Evolutionary conservation across 2,113 vertebrate species (phyloP).

Genomic region (Trichechus manatus): DNA sequence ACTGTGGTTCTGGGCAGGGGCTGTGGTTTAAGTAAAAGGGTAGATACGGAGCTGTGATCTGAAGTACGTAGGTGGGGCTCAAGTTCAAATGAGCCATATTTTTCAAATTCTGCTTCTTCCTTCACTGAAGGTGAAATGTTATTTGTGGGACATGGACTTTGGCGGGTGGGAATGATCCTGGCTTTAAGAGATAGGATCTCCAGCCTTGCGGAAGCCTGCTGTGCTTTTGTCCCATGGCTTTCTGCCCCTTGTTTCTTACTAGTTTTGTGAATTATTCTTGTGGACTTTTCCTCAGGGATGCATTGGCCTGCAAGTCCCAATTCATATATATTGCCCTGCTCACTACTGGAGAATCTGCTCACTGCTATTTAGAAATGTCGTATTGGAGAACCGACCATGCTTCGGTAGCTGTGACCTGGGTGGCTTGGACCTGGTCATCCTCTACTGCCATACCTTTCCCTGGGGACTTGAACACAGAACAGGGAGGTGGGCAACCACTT

Average conservation of each 20-base stretch:
- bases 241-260: conserved; percentile 81
- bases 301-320: conserved; percentile 79
- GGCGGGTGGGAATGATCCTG: conserved; percentile 23
- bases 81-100: conserved; percentile 65
- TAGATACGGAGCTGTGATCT: conserved; percentile 60
- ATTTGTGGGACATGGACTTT: conserved; percentile 54
- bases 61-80: conserved; percentile 72
- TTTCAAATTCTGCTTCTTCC: conserved; percentile 67
- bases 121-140: conserved; percentile 76
- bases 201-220: conserved; percentile 67
- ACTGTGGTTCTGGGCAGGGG: conserved; percentile 67
- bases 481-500: conserved; percentile 55
- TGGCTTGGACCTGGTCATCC: conserved; percentile 69
- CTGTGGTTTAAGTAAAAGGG: conserved; percentile 55
- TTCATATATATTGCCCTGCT: conserved; percentile 67
- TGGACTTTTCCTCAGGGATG: conserved; percentile 86
- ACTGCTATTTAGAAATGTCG: conserved; percentile 67
- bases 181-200: conserved; percentile 55
- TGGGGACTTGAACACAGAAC: conserved; percentile 70
- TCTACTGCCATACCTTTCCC: conserved; percentile 77
- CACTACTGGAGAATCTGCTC: conserved; percentile 71
- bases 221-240: conserved; percentile 77
- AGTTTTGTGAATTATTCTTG: conserved; percentile 80
- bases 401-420: conserved; percentile 68
- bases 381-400: conserved; percentile 65